Base-by-base conservation (phyloP, 1,140 invertebrate genomes). In the Cephus cinctus region DNA sequence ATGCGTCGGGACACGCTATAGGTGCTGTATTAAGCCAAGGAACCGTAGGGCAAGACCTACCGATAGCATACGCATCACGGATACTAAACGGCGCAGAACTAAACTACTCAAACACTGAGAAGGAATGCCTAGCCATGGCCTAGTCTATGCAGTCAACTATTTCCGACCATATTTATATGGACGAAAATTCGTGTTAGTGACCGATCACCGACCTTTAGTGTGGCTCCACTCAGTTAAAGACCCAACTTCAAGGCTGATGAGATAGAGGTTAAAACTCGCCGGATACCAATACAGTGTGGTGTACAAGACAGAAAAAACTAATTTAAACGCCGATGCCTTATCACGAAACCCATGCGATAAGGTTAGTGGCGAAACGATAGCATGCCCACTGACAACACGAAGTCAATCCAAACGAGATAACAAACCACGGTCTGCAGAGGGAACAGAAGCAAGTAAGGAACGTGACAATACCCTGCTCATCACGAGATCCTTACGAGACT, bases 61-160 rank as follows among this genome's bases (percentile, higher is more conserved):
- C 59, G 5, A 55, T 64, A 25, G 57, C 53, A 3, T 66, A 60
- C 20, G 25, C 45, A 2, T 58, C 57, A 1, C 25, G 56, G 51
- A 30, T 53, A 1, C 27, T 63, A 41, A 61, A 56, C 32, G 19
- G 35, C 0, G 48, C 52, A 3, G 60, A 66, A 42, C 46, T 21
- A 42, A 66, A 65, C 39, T 65, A 64, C 43, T 30, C 27, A 3
- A 63, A 57, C 3, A 65, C 52, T 1, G 62, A 65, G 52, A 57
- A 65, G 42, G 75, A 80, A 69, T 58, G 61, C 34, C 48, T 78
- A 18, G 75, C 76, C 1, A 54, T 79, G 5, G 46, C 77, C 1
- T 65, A 54, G 55, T 53, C 15, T 34, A 44, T 21, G 43, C 15
- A 6, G 36, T 50, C 11, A 9, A 40, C 2, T 42, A 54, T 31